Evolutionary conservation across 64 coral and sea anemone genomes (phyloP).

Genomic region (Montipora foliosa): DNA sequence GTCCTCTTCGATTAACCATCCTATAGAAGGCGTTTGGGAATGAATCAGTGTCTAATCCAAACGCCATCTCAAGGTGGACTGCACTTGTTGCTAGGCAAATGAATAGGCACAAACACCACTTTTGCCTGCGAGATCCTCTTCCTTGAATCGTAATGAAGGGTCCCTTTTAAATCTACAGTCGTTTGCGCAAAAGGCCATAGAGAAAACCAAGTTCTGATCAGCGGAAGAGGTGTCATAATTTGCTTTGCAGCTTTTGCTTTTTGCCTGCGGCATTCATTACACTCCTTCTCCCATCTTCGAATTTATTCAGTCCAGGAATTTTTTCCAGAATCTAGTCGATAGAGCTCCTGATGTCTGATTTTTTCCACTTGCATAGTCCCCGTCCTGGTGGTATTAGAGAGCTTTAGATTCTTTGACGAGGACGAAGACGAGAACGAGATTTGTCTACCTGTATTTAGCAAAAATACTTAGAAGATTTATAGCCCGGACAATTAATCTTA

Average conservation of each 20-base stretch:
- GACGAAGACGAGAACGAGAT: no score
- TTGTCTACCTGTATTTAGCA: no score
- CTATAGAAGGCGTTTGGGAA: slow-evolving; percentile 23
- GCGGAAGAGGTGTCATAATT: not conserved
- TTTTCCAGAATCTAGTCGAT: not conserved
- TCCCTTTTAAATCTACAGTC: not conserved
- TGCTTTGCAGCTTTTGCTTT: slow-evolving; percentile 7
- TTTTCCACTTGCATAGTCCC: not conserved
- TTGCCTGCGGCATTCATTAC: not conserved
- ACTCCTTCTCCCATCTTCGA: not conserved
- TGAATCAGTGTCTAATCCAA: not conserved
- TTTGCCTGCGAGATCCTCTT: slow-evolving; percentile 1
- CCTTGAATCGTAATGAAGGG: slow-evolving; percentile 1
- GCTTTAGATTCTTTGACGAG: no score
- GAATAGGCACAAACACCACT: not conserved
- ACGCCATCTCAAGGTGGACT: not conserved
- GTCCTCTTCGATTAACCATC: slow-evolving; percentile 3
- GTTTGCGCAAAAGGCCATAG: not conserved
- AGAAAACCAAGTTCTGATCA: not conserved
- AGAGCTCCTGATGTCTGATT: not conserved
- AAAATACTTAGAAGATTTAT: no score
- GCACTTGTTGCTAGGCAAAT: not conserved
- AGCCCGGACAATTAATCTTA: no score
- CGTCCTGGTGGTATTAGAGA: slow-evolving; percentile 15
- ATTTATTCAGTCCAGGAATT: not conserved